phyloP scores from a whole-genome alignment of 2,888 invertebrate genomes.

The Aleiodes leptofemur region DNA sequence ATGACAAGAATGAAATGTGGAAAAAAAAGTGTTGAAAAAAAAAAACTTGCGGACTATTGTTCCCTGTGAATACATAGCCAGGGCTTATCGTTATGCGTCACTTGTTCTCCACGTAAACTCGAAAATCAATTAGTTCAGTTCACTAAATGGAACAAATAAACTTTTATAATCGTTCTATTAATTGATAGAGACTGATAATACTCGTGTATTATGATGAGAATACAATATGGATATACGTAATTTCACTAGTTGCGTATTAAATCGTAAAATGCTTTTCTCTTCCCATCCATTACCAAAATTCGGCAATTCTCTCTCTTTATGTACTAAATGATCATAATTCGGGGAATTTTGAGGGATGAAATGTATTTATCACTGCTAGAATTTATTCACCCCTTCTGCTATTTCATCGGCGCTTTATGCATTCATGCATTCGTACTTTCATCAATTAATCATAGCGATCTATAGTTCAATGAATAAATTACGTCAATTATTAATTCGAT shows the following conservation, averaged over 20 bases:
- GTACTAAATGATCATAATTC: conserved; percentile 8
- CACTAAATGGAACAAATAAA: neutral
- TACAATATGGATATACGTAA: conserved; percentile 22
- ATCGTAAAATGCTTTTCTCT: neutral
- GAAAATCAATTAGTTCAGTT: conserved; percentile 25
- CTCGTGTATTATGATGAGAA: conserved; percentile 1
- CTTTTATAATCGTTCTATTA: conserved; percentile 7
- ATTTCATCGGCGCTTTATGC: neutral
- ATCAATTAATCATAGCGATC: conserved; percentile 13
- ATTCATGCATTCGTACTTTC: conserved; percentile 4
- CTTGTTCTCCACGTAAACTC: conserved; percentile 12
- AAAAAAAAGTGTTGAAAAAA: conserved; percentile 1
- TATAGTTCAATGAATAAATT: conserved; percentile 19
- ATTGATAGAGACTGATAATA: conserved; percentile 11
- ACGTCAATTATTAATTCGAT: neutral
- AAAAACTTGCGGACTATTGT: neutral
- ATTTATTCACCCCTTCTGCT: conserved; percentile 18
- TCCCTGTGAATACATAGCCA: neutral
- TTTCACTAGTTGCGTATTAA: conserved; percentile 16
- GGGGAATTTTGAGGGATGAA: conserved; percentile 7
- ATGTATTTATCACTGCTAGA: conserved; percentile 10
- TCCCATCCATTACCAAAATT: neutral
- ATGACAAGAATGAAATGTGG: neutral
- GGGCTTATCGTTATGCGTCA: conserved; percentile 29
- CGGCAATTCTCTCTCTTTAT: neutral